Conservation (phyloP, 2,113 vertebrate species). For the Ahaetulla prasina region DNA sequence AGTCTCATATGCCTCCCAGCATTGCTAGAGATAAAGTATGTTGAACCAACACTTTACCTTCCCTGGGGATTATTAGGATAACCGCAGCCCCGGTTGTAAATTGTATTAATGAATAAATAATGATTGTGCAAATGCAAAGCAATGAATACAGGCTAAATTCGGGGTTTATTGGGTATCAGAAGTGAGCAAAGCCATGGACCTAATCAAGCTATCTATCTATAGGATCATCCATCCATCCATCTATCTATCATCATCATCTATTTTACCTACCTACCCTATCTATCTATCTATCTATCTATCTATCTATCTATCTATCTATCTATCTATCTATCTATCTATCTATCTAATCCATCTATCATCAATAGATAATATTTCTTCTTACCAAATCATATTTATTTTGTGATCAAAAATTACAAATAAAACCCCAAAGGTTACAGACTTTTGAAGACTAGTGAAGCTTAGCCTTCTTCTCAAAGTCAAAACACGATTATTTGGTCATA, state of each 20-base stretch:
- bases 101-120: neutral
- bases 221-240: too few species aligned
- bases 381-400: neutral
- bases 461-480: neutral
- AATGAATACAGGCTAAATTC: neutral
- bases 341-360: too few species aligned
- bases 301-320: too few species aligned
- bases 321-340: too few species aligned
- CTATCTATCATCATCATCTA: too few species aligned
- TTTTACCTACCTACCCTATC: too few species aligned
- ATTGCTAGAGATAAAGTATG: neutral
- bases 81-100: neutral
- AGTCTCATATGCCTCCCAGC: too few species aligned
- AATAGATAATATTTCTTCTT: neutral
- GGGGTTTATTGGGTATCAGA: too few species aligned
- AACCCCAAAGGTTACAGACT: neutral
- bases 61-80: neutral
- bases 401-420: neutral
- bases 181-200: neutral
- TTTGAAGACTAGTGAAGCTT: neutral
- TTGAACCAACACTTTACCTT: neutral
- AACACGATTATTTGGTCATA: neutral
- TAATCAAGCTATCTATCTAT: neutral
- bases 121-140: neutral
- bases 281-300: neutral